Base-by-base conservation (phyloP, 2,113 vertebrate species). In the Furnarius figulus region DNA sequence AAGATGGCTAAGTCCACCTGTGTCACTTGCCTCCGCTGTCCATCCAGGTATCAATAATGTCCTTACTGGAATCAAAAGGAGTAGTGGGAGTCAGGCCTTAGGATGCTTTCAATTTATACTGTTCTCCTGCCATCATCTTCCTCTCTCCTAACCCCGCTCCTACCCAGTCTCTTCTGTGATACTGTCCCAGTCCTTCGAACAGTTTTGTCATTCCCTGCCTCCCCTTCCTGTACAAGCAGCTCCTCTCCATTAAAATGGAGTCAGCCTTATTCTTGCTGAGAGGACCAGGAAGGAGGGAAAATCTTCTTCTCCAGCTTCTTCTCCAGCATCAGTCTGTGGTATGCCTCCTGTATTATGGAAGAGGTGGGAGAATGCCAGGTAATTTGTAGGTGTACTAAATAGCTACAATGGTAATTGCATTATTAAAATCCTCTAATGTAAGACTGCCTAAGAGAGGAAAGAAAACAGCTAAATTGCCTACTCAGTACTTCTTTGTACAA, bases 401-500 rank as follows among this genome's bases (percentile, higher is more conserved):
- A 95, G 90, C 70, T 93, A 88, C 82, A 90, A 42, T 20, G 73
- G 76, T 90, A 95, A 96, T 53, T 81, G 88, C 92, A 68, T 92
- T 92, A 86, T 83, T 95, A 96, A 95, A 96, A 92, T 90, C 68
- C 85, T 90, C 68, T 93, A 88, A 93, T 75, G 40, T 92, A 89
- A 92, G 70, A 71, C 85, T 94, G 88, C 88, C 93, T 92, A 79
- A 90, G 90, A 93, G 78, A 90, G 33, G 63, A 73, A 95, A 55
- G 86, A 90, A 95, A 96, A 96, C 70, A 95, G 88, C 83, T 92
- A 78, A 86, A 85, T 85, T 87, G 90, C 93, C 96, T 94, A 93
- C 92, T 90, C 95, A 89, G 61, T 86, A 73, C 42, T 92, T 94
- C 92, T 92, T 80, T 81, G 88, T 78, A 93, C 68, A 96, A 96